phyloP scores from a whole-genome alignment of 1,140 invertebrate species.

The Bathynomus jamesi region DNA sequence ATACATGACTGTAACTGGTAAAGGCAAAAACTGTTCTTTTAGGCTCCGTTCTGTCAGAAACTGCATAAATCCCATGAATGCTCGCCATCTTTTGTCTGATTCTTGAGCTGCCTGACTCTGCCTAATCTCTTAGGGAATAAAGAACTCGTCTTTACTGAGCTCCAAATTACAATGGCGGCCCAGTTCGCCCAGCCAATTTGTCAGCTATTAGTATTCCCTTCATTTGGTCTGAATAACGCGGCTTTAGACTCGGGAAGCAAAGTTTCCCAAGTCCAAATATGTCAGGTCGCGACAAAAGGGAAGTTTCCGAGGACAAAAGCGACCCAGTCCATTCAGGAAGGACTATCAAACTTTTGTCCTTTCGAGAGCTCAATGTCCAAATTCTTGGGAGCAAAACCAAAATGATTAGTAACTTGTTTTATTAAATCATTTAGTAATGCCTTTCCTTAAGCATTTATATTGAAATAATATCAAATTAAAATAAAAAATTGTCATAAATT shows the following conservation, averaged over 20 bases:
- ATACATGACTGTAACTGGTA: neutral
- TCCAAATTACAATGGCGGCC: neutral
- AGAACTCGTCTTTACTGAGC: neutral
- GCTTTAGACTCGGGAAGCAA: constrained; percentile 21
- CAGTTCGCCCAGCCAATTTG: constrained; percentile 29
- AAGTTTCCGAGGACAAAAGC: constrained; percentile 25
- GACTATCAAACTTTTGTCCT: constrained; percentile 18
- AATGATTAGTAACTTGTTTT: no score
- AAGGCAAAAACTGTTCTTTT: neutral
- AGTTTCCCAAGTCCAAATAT: constrained; percentile 34
- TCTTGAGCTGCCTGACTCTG: neutral
- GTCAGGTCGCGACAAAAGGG: constrained; percentile 30
- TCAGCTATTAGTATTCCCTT: constrained; percentile 35
- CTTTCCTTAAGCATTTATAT: no score
- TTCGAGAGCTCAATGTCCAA: constrained; percentile 5
- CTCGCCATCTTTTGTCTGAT: neutral
- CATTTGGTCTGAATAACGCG: constrained; percentile 28
- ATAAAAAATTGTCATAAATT: no score
- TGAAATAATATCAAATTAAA: no score
- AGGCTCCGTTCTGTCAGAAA: neutral
- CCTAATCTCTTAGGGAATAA: neutral
- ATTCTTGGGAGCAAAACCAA: neutral
- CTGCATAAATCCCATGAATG: neutral
- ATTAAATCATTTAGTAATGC: no score
- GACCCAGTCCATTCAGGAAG: constrained; percentile 25